These are phyloP conservation scores for Axis porcinus DNA, from an alignment of 2,113 vertebrate species.

Conservation along the genomic window DNA sequence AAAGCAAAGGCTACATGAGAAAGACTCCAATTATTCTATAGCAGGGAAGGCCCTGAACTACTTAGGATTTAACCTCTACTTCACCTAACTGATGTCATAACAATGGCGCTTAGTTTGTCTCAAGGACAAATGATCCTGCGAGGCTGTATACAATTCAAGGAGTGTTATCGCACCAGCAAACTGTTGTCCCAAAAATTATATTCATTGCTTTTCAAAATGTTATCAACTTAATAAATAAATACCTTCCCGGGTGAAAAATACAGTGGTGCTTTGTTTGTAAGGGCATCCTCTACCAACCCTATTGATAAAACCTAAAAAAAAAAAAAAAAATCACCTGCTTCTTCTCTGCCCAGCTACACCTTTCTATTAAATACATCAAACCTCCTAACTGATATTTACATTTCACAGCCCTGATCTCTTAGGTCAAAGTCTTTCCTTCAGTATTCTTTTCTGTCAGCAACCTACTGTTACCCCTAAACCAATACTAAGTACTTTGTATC, in stretches of 20 bases:
- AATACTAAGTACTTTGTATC: background rate
- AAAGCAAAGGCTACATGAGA: constrained; percentile 52
- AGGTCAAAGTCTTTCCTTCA: constrained; percentile 57
- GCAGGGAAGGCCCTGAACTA: constrained; percentile 74
- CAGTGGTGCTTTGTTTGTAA: constrained; percentile 78
- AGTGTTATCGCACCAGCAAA: constrained; percentile 85
- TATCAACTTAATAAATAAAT: constrained; percentile 95
- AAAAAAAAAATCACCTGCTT: constrained; percentile 74
- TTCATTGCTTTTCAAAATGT: constrained; percentile 93
- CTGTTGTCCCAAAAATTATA: constrained; percentile 91
- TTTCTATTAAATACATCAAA: constrained; percentile 63
- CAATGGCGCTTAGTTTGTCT: constrained; percentile 80
- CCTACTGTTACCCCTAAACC: constrained; percentile 41
- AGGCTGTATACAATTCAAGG: constrained; percentile 82
- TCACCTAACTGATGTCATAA: constrained; percentile 83
- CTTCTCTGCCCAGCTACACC: constrained; percentile 57
- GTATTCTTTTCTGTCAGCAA: constrained; percentile 54
- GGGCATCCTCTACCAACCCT: constrained; percentile 83
- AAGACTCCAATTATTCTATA: constrained; percentile 74
- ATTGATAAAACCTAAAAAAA: constrained; percentile 82
- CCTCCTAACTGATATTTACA: constrained; percentile 56
- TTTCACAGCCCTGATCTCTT: constrained; percentile 46
- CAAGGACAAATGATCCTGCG: constrained; percentile 87
- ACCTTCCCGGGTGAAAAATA: constrained; percentile 86
- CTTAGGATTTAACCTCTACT: constrained; percentile 81